Evolutionary conservation across 2,113 vertebrate species (phyloP).

Genomic region (Podiceps cristatus): DNA sequence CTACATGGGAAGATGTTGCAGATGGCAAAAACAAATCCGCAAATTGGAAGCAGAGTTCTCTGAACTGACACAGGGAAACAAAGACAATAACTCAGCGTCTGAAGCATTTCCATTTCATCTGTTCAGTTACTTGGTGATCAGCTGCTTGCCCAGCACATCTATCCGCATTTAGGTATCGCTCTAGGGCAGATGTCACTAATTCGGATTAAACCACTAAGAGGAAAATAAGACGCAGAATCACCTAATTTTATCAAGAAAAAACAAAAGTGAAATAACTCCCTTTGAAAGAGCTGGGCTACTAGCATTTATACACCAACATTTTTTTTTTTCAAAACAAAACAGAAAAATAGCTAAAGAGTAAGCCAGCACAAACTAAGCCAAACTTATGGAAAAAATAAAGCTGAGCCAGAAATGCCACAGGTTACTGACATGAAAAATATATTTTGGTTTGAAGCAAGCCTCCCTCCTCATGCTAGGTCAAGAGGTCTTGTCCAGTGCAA

Average conservation of each 20-base stretch:
- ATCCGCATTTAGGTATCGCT: not conserved
- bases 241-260: not conserved
- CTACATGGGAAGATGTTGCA: not conserved
- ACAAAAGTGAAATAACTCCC: not conserved
- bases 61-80: not conserved
- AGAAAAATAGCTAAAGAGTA: not conserved
- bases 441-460: not conserved
- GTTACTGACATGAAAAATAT: not conserved
- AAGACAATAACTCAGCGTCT: not conserved
- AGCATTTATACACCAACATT: not conserved
- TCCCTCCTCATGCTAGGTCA: not conserved
- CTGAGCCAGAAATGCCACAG: not conserved
- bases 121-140: not conserved
- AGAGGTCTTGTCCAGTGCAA: not conserved
- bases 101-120: not conserved
- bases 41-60: not conserved
- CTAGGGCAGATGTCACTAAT: not conserved
- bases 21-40: not conserved
- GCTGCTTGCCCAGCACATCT: not conserved
- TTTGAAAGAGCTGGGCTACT: not conserved
- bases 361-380: not conserved
- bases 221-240: not conserved
- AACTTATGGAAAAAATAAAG: not conserved
- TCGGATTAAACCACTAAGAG: not conserved
- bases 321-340: not conserved